Evolutionary conservation across 2,113 vertebrate species (phyloP).

Genomic region (Scomber colias): DNA sequence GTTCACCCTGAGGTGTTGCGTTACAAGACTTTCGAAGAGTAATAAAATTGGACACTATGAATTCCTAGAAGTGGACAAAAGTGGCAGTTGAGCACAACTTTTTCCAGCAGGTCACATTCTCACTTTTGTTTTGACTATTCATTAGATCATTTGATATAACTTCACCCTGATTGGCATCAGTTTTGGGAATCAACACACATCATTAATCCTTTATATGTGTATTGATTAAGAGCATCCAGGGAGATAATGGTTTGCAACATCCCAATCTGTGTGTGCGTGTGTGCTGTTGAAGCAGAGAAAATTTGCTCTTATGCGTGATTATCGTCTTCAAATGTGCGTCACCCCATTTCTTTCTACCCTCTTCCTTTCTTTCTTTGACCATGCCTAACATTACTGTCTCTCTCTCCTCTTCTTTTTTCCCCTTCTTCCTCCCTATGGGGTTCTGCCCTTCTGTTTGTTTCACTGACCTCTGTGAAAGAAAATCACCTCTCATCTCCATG

Average conservation of each 20-base stretch:
- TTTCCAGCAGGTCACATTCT: not conserved
- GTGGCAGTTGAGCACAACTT: not conserved
- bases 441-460: conserved; percentile 57
- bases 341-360: not conserved
- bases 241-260: conserved; percentile 23
- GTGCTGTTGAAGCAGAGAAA: conserved; percentile 24
- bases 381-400: conserved; percentile 5
- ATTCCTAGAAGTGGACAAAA: not conserved
- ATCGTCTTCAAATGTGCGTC: conserved; percentile 13
- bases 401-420: not conserved
- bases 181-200: conserved; percentile 22
- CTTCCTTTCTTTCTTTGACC: not conserved
- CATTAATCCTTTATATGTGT: conserved; percentile 2
- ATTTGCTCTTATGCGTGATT: conserved; percentile 22
- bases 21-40: conserved; percentile 9
- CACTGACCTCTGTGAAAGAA: conserved; percentile 64
- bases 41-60: not conserved
- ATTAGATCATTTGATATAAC: not conserved
- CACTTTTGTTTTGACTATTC: conserved; percentile 20
- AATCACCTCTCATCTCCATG: conserved; percentile 64
- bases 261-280: conserved; percentile 3
- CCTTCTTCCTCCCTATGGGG: conserved; percentile 12
- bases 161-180: not conserved
- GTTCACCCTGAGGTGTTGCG: not conserved
- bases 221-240: conserved; percentile 34